Evolutionary conservation across 2,797 vertebrate genomes (phyloP).

Genomic region (Leptodactylus fallax): DNA sequence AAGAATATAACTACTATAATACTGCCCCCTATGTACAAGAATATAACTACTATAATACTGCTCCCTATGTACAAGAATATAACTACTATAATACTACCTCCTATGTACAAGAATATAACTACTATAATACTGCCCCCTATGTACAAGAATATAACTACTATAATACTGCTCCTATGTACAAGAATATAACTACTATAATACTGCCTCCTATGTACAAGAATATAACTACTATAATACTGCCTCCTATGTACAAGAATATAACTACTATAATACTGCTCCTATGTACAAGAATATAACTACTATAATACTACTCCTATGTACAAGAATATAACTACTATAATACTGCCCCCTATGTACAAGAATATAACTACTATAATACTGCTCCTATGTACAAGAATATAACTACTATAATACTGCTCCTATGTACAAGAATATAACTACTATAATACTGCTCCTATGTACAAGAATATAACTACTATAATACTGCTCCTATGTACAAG

Average conservation of each 20-base stretch:
- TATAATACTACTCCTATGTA: too few species aligned
- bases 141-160: conserved; percentile 5
- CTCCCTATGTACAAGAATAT: neutral
- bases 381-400: neutral
- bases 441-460: neutral
- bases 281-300: neutral
- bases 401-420: neutral
- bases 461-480: conserved; percentile 4
- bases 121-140: conserved; percentile 4
- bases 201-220: conserved; percentile 5
- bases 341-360: neutral
- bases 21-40: neutral
- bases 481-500: neutral
- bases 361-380: conserved; percentile 11
- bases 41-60: conserved; percentile 11
- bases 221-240: conserved; percentile 13
- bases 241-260: conserved; percentile 4
- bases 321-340: neutral
- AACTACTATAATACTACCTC: conserved; percentile 10
- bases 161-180: neutral
- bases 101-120: conserved; percentile 3
- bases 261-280: conserved; percentile 4
- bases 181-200: conserved; percentile 10
- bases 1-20: conserved; percentile 7
- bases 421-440: conserved; percentile 11